A percentile compares a stretch with the other conserved stretches of the same genome.
Conservation (phyloP, 2,888 invertebrate genomes). For the Volucella bombylans region DNA sequence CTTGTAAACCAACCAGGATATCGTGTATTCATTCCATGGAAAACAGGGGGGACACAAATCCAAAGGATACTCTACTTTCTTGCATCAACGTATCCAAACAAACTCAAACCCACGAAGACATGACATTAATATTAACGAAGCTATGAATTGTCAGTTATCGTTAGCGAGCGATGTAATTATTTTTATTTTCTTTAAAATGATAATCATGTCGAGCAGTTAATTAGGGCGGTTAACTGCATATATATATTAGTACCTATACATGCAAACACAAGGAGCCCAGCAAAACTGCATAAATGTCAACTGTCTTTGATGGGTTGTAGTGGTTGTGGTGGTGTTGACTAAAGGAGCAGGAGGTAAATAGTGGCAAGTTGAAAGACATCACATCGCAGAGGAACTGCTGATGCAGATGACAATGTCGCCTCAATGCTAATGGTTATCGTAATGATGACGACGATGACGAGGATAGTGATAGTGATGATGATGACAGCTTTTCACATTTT, state of each 20-base stretch:
- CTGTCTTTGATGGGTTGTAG: constrained; percentile 21
- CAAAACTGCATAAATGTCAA: constrained; percentile 56
- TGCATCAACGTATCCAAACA: background rate
- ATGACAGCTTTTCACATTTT: constrained; percentile 71
- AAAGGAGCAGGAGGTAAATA: background rate
- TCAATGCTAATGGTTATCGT: constrained; percentile 69
- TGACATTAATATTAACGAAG: constrained; percentile 40
- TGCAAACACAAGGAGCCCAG: constrained; percentile 31
- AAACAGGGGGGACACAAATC: background rate
- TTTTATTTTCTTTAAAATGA: constrained; percentile 69
- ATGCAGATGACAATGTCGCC: constrained; percentile 71
- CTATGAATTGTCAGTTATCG: constrained; percentile 26
- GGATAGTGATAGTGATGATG: constrained; percentile 68
- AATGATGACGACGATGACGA: constrained; percentile 59
- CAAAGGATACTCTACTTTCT: background rate
- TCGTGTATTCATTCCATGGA: constrained; percentile 48
- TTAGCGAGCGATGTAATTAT: constrained; percentile 37
- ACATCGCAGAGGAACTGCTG: constrained; percentile 63
- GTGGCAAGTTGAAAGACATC: constrained; percentile 44
- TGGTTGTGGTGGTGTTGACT: constrained; percentile 12
- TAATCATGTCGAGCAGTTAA: constrained; percentile 72
- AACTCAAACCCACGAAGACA: background rate
- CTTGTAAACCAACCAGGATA: constrained; percentile 7
- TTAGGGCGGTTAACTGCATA: constrained; percentile 68
- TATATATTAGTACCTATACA: background rate